A percentile compares a stretch with the other conserved stretches of the same genome.
Conservation (phyloP, 2,113 vertebrate species). For the Eurystomus gularis region DNA sequence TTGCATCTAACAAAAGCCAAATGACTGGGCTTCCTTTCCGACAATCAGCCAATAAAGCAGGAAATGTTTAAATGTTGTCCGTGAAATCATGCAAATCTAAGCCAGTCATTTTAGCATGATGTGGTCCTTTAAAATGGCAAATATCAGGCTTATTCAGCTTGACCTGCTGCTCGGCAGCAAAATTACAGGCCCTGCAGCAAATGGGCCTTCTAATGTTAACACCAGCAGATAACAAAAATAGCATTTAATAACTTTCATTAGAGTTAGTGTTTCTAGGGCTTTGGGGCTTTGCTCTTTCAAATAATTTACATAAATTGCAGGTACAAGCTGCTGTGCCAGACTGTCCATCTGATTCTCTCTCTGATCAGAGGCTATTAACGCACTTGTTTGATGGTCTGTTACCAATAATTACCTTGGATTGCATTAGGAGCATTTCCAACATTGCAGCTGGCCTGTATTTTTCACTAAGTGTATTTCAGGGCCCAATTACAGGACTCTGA, state of each 20-base stretch:
- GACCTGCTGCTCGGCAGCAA: neutral
- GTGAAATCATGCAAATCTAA: conserved; percentile 1
- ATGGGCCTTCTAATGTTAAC: conserved; percentile 42
- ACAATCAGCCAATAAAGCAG: neutral
- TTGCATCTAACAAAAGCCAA: neutral
- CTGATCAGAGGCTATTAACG: conserved; percentile 61
- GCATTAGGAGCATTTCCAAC: conserved; percentile 69
- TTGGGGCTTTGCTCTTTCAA: conserved; percentile 55
- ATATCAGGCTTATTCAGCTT: conserved; percentile 6
- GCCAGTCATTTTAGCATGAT: neutral
- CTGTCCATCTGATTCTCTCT: conserved; percentile 58
- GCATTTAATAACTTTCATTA: conserved; percentile 70
- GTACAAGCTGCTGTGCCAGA: conserved; percentile 62
- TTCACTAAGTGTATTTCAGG: conserved; percentile 51
- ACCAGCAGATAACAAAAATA: conserved; percentile 49
- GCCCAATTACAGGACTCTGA: conserved; percentile 62
- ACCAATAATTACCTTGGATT: conserved; percentile 68
- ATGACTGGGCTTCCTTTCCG: neutral
- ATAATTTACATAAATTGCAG: conserved; percentile 62
- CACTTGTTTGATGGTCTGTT: conserved; percentile 65
- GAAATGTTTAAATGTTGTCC: neutral
- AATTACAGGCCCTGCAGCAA: conserved; percentile 16
- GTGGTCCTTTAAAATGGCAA: neutral
- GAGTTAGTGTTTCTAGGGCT: conserved; percentile 59
- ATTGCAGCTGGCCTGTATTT: conserved; percentile 66